Percentiles rank a stretch among this genome's conserved stretches.
Evolutionary conservation across 2,797 vertebrate genomes (phyloP).

Genomic region (Echeneis naucrates): DNA sequence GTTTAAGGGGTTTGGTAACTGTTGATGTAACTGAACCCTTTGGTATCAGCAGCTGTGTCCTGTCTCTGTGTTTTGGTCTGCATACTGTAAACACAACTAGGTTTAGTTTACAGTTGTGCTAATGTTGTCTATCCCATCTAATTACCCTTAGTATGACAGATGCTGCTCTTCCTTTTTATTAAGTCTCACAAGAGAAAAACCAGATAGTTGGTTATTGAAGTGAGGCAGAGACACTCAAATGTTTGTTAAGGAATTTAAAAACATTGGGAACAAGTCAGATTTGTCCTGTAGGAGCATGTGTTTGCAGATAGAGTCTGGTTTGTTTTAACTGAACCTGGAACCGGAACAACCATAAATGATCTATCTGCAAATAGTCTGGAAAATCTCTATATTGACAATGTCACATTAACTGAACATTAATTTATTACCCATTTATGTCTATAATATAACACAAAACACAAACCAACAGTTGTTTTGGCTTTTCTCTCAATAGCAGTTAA

Average conservation of each 20-base stretch:
- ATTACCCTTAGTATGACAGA: neutral
- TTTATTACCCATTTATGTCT: neutral
- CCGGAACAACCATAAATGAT: neutral
- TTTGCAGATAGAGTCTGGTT: slow-evolving; percentile 3
- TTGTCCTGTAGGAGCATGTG: neutral
- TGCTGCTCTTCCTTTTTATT: neutral
- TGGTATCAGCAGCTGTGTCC: neutral
- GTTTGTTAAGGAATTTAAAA: slow-evolving; percentile 9
- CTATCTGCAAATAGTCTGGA: neutral
- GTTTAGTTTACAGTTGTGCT: neutral
- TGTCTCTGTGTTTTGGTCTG: slow-evolving; percentile 1
- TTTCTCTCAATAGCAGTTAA: neutral
- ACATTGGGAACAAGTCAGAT: neutral
- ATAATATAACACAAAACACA: neutral
- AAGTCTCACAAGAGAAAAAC: neutral
- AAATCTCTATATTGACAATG: neutral
- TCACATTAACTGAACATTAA: neutral
- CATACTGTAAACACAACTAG: slow-evolving; percentile 7
- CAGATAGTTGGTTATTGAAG: slow-evolving; percentile 22
- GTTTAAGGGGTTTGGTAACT: slow-evolving; percentile 50
- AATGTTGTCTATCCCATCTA: slow-evolving; percentile 21
- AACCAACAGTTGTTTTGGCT: neutral
- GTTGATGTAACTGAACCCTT: slow-evolving; percentile 38
- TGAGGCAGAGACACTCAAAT: neutral
- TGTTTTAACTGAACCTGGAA: neutral